Base-by-base conservation (phyloP, 2,888 invertebrate genomes). In the Lasioglossum leucozonium region DNA sequence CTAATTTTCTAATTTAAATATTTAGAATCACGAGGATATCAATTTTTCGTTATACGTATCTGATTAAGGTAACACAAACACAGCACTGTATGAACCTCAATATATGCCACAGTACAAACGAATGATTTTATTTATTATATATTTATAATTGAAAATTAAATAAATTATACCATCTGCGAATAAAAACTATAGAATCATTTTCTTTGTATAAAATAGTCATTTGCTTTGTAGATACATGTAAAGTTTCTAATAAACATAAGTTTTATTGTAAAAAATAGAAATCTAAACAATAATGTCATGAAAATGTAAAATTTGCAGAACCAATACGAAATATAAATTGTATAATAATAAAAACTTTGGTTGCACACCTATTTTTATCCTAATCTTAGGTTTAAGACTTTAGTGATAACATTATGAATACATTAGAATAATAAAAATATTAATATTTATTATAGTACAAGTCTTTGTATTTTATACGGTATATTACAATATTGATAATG, bases 181-280 rank as follows among this genome's bases (percentile, higher is more conserved):
- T 87, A 81, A 44, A 42, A 71, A 18, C 73, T 37, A 51, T 76
- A 81, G 34, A 76, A 69, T 79, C 75, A 71, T 78, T 72, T 82
- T 71, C 81, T 67, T 88, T 87, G 69, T 72, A 80, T 81, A 84
- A 72, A 42, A 78, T 80, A 88, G 84, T 84, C 37, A 80, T 79
- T 88, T 79, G 86, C 86, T 88, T 88, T 88, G 86, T 88, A 88
- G 88, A 88, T 88, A 88, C 65, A 74, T 84, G 86, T 88, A 77
- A 88, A 72, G 18, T 75, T 86, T 78, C 73, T 69, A 81, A 79
- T 84, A 82, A 62, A 82, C 51, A 71, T 82, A 87, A 87, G 72
- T 82, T 51, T 51, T 84, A 86, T 77, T 87, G 82, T 86, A 86
- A 73, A 82, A 40, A 75, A 76, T 79, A 84, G 75, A 22, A 78